phyloP scores from a whole-genome alignment of 1,140 invertebrate species.

The Tetramorium parvispinum region DNA sequence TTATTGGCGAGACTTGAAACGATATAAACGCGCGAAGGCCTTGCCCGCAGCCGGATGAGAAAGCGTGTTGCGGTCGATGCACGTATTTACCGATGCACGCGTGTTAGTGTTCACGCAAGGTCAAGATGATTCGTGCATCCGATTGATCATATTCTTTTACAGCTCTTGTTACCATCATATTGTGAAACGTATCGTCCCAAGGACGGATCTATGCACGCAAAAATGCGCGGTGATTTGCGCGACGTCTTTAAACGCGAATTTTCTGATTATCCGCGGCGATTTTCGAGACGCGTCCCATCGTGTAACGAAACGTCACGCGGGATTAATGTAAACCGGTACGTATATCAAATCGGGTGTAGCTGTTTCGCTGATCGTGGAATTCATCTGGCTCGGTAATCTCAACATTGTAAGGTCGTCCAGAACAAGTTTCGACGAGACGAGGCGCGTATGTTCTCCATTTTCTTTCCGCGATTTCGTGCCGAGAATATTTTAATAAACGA shows the following conservation, averaged over 20 bases:
- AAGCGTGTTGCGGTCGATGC: constrained; percentile 33
- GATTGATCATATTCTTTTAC: constrained; percentile 66
- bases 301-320: neutral
- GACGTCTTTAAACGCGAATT: constrained; percentile 14
- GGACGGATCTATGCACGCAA: neutral
- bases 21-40: constrained; percentile 41
- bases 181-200: constrained; percentile 18
- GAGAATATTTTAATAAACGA: constrained; percentile 70
- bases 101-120: constrained; percentile 47
- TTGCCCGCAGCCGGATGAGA: constrained; percentile 47
- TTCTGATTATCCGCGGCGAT: constrained; percentile 2
- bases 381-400: constrained; percentile 65
- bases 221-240: neutral
- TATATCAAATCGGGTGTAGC: constrained; percentile 17
- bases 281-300: neutral
- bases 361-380: constrained; percentile 67
- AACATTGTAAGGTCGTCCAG: constrained; percentile 66
- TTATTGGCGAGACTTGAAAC: constrained; percentile 46
- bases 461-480: constrained; percentile 41
- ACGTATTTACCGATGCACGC: neutral
- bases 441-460: constrained; percentile 55
- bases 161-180: constrained; percentile 38
- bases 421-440: constrained; percentile 67
- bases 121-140: constrained; percentile 60
- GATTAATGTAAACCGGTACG: constrained; percentile 34